A percentile compares a stretch with the other conserved stretches of the same genome.
phyloP scores from a whole-genome alignment of 2,797 vertebrate genomes.

The Tympanoctomys barrerae region DNA sequence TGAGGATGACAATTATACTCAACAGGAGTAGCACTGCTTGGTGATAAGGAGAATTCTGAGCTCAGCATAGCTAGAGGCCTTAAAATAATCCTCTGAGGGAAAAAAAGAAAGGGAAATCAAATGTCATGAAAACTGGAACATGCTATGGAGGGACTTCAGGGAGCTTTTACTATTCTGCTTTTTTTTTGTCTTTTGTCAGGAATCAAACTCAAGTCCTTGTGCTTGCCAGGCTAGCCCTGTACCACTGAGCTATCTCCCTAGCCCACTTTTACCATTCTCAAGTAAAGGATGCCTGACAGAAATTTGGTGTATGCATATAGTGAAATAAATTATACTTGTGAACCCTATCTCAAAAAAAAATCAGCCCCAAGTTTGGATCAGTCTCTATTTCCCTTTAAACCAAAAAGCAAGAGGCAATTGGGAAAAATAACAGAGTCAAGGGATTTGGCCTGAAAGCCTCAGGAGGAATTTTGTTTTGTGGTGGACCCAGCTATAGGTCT shows the following conservation, averaged over 20 bases:
- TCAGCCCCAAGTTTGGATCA: not conserved
- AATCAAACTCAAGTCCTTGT: too few species aligned
- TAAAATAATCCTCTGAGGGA: not conserved
- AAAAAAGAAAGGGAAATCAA: not conserved
- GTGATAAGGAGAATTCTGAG: too few species aligned
- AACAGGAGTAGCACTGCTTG: too few species aligned
- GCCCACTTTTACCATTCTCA: too few species aligned
- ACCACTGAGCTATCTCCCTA: too few species aligned
- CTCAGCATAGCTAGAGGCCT: not conserved
- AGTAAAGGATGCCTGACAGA: not conserved
- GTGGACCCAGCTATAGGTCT: not conserved
- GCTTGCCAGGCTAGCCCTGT: too few species aligned
- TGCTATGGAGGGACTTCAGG: not conserved
- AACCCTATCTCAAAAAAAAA: not conserved
- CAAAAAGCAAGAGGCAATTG: not conserved
- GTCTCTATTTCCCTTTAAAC: not conserved
- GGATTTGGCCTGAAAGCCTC: not conserved
- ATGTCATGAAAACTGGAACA: slow-evolving; percentile 14
- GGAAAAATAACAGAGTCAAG: not conserved
- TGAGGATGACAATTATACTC: too few species aligned
- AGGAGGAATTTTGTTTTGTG: not conserved
- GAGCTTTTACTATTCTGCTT: not conserved
- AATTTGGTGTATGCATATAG: not conserved
- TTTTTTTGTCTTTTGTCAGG: too few species aligned
- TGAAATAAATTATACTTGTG: slow-evolving; percentile 68